Percentiles rank a stretch among this genome's conserved stretches.
These are phyloP conservation scores for Ophioderma brevispina DNA, from an alignment of 35 echinoderm and acorn worm species.

Conservation along the genomic window DNA sequence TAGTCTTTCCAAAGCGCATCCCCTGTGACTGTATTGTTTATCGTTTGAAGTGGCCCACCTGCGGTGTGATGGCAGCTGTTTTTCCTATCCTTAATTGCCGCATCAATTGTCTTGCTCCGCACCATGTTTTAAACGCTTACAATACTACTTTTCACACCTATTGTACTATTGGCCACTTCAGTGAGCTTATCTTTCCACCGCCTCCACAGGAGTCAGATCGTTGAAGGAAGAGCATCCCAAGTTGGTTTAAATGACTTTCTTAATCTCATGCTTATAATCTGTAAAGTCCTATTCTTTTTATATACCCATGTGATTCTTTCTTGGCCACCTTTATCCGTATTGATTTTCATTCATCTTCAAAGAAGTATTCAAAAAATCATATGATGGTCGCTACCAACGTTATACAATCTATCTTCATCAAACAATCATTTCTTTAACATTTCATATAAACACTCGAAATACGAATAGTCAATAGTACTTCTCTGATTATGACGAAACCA, in stretches of 20 bases:
- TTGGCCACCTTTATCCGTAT: background rate
- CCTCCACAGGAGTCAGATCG: background rate
- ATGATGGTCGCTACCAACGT: background rate
- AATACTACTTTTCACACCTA: background rate
- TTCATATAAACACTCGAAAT: background rate
- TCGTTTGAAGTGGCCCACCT: background rate
- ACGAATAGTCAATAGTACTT: background rate
- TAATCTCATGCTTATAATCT: background rate
- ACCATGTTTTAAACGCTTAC: background rate
- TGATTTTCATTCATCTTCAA: background rate
- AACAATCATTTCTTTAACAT: background rate
- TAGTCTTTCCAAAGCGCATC: background rate
- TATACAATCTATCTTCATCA: background rate
- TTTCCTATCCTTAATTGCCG: background rate
- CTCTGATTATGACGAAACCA: background rate
- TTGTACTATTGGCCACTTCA: background rate
- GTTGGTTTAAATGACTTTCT: background rate
- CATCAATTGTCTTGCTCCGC: background rate
- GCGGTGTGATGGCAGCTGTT: background rate
- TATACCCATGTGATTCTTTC: background rate
- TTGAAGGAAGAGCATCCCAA: background rate
- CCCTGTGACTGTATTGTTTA: background rate
- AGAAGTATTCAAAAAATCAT: background rate
- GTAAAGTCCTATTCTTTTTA: background rate
- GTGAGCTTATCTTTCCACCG: background rate